Percentiles rank a stretch among this genome's conserved stretches.
These are phyloP conservation scores for Apodemia mormo DNA, from an alignment of 2,888 invertebrate species.

Conservation along the genomic window DNA sequence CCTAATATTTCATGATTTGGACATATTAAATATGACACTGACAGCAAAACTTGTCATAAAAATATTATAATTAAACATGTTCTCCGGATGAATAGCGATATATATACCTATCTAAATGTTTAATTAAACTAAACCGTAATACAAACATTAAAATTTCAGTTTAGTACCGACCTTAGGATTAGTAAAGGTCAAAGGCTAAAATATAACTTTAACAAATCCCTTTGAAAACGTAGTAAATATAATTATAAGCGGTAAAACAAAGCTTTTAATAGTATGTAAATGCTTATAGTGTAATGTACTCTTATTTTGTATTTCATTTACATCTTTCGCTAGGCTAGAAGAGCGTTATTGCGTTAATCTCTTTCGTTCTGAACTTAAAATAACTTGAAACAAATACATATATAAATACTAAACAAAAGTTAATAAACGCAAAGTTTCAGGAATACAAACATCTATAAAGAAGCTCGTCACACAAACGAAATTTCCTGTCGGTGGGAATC, in stretches of 20 bases:
- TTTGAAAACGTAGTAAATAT: constrained; percentile 4
- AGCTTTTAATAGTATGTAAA: not conserved
- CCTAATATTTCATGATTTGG: too few species aligned
- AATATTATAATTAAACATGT: not conserved
- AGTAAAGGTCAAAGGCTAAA: constrained; percentile 12
- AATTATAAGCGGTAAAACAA: not conserved
- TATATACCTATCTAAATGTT: constrained; percentile 25
- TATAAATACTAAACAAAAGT: too few species aligned
- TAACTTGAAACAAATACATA: too few species aligned
- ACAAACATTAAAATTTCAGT: constrained; percentile 17
- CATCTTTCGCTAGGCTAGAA: too few species aligned
- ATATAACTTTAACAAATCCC: constrained; percentile 12
- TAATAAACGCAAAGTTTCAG: too few species aligned
- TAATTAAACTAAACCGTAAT: constrained; percentile 14
- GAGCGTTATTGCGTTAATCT: too few species aligned
- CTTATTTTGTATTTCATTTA: not conserved
- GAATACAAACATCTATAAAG: too few species aligned
- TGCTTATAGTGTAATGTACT: not conserved
- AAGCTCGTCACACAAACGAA: too few species aligned
- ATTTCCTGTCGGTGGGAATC: too few species aligned
- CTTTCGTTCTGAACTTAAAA: too few species aligned
- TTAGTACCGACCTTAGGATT: constrained; percentile 15
- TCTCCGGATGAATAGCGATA: not conserved
- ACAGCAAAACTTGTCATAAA: too few species aligned
- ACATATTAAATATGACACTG: too few species aligned